Base-by-base conservation (phyloP, 2,888 invertebrate genomes). In the Pteria penguin region DNA sequence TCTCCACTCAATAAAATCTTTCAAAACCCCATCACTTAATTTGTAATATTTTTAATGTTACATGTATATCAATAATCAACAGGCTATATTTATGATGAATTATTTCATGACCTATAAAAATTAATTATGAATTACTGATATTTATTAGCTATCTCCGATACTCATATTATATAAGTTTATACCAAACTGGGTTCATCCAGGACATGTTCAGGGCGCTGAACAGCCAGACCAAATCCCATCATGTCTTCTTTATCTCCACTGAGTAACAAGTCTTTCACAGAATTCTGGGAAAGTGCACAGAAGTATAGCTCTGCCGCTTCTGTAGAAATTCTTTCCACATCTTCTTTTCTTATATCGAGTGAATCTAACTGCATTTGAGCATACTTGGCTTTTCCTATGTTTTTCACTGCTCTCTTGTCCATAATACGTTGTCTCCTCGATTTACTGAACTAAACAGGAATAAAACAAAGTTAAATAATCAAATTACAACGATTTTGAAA, bases 221-320 rank as follows among this genome's bases (percentile, higher is more conserved):
- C 85, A 24, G 86, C 86, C 52, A 87, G 65, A 14, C 87, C 85
- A 79, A 86, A 82, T 3, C 87, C 87, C 22, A 87, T 84, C 1
- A 81, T 80, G 74, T 87, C 83, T 27, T 83, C 83, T n/a, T 68
- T 72, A 55, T 85, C 84, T 22, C 70, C 75, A 11, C 82, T 82
- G 60, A 84, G 68, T 61, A 87, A 72, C 22, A 87, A 75, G 74
- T 87, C 87, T 62, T 79, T 75, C 8, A 86, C 75, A 22, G 80
- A 79, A 63, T 79, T 79, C 78, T 81, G 80, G 58, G 86, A 85
- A 36, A 87, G 80, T 5, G 81, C 75, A 76, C 87, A 87, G 54
- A 82, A 84, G 74, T 72, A 87, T 76, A 85, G 85, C 2, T 73
- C 80, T 24, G 75, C 29, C 32, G 86, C 78, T 36, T 84, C 80